Evolutionary conservation across 2,888 invertebrate species (phyloP).

Genomic region (Acholoe squamosa): DNA sequence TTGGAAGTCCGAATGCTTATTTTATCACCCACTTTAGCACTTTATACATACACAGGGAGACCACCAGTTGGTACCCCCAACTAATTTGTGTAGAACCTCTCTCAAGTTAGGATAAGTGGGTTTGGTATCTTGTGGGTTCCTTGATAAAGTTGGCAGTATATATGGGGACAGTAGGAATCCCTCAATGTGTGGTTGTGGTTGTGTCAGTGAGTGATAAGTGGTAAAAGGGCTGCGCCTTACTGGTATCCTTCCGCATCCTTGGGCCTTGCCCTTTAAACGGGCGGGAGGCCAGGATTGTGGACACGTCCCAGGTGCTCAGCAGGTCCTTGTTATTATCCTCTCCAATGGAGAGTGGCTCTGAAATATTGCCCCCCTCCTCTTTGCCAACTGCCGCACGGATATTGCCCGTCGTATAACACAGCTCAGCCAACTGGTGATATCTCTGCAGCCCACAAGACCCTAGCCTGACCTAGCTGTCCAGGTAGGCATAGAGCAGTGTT

Average conservation of each 20-base stretch:
- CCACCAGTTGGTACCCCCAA: too few species aligned
- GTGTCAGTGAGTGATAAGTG: background rate
- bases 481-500: too few species aligned
- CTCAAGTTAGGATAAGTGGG: too few species aligned
- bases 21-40: too few species aligned
- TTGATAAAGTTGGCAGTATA: too few species aligned
- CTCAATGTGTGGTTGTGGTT: too few species aligned
- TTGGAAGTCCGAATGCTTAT: too few species aligned
- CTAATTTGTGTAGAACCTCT: too few species aligned
- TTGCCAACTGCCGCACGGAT: background rate
- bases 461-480: background rate
- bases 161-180: too few species aligned
- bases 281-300: background rate
- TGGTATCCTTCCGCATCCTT: background rate
- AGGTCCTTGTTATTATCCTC: background rate
- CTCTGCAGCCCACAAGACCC: background rate
- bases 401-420: constrained; percentile 39
- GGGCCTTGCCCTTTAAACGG: background rate
- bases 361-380: background rate
- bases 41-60: too few species aligned
- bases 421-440: background rate
- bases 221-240: background rate
- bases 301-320: background rate
- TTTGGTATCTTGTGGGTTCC: too few species aligned
- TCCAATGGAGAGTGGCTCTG: background rate